Evolutionary conservation across 2,797 vertebrate species (phyloP).

Genomic region (Moxostoma hubbsi): DNA sequence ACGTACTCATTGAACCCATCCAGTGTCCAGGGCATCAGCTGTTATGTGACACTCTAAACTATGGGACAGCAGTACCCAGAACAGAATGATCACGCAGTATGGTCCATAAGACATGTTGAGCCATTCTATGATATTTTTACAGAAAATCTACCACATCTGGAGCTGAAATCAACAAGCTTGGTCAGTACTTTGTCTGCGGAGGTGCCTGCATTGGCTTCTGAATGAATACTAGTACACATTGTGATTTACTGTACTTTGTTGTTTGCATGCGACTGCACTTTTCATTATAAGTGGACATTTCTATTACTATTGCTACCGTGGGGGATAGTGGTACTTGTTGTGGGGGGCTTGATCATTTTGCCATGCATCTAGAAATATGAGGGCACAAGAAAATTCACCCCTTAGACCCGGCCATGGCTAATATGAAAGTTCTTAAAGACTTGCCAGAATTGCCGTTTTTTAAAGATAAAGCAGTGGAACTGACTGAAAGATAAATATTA

Average conservation of each 20-base stretch:
- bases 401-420: no score
- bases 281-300: background rate
- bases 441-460: no score
- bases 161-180: background rate
- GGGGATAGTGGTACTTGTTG: background rate
- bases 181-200: background rate
- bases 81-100: conserved; percentile 68
- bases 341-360: background rate
- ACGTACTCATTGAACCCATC: conserved; percentile 71
- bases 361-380: no score
- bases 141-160: background rate
- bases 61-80: conserved; percentile 70
- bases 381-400: no score
- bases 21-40: conserved; percentile 74
- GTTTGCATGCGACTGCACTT: background rate
- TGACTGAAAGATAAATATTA: no score
- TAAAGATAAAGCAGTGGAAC: no score
- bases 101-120: background rate
- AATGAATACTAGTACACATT: conserved; percentile 1
- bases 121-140: conserved; percentile 58
- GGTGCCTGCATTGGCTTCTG: conserved; percentile 8
- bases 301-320: background rate
- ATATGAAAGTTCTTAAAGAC: no score
- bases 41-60: conserved; percentile 78
- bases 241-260: background rate